These are phyloP conservation scores for Drosophila watanabei DNA, from an alignment of 1,140 invertebrate species.

Conservation along the genomic window DNA sequence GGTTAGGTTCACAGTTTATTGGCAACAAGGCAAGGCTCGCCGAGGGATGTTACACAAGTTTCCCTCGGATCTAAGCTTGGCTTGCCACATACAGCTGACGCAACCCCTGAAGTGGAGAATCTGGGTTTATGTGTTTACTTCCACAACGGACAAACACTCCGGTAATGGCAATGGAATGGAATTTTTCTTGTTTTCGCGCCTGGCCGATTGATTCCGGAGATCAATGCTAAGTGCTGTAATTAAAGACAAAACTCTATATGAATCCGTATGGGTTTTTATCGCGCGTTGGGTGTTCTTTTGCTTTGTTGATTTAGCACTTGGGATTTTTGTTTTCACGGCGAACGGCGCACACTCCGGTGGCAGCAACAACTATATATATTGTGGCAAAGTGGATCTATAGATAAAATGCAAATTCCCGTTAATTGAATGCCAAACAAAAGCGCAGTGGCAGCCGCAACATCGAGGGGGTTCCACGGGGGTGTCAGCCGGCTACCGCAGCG, in stretches of 20 bases:
- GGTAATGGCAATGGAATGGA: slow-evolving; percentile 14
- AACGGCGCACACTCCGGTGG: slow-evolving; percentile 7
- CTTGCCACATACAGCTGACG: neutral
- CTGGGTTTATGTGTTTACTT: slow-evolving; percentile 41
- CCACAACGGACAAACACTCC: slow-evolving; percentile 11
- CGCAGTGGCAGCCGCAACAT: slow-evolving; percentile 43
- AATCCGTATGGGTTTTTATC: slow-evolving; percentile 11
- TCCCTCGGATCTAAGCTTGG: neutral
- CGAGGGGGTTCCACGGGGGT: neutral
- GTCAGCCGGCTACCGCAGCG: neutral
- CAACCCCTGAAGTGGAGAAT: slow-evolving; percentile 14
- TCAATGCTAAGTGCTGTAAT: slow-evolving; percentile 62
- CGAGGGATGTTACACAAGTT: slow-evolving; percentile 15
- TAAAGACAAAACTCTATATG: slow-evolving; percentile 17
- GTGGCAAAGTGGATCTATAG: slow-evolving; percentile 50
- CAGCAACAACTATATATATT: slow-evolving; percentile 26
- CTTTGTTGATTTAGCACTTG: slow-evolving; percentile 46
- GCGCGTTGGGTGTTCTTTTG: slow-evolving; percentile 8
- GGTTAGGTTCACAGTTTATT: slow-evolving; percentile 17
- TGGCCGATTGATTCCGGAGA: slow-evolving; percentile 56
- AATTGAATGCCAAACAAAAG: slow-evolving; percentile 79
- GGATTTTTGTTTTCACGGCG: slow-evolving; percentile 38
- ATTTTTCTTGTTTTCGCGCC: slow-evolving; percentile 25
- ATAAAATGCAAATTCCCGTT: slow-evolving; percentile 77
- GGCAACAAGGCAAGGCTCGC: neutral